Percentiles rank a stretch among this genome's conserved stretches.
Evolutionary conservation across 1,140 invertebrate genomes (phyloP).

Genomic region (Trichoplusia ni): DNA sequence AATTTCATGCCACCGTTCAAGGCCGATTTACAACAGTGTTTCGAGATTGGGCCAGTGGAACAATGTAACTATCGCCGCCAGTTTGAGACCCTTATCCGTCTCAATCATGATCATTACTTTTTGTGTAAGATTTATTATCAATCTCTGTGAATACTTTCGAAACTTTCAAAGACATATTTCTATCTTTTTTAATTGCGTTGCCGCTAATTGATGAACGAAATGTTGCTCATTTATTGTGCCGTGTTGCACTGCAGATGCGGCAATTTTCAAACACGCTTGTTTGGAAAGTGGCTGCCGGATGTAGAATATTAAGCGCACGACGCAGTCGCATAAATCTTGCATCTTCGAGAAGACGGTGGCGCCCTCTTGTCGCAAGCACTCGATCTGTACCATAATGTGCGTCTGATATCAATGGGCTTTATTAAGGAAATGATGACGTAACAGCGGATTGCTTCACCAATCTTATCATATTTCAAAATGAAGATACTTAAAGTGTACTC

Average conservation of each 20-base stretch:
- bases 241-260: constrained; percentile 36
- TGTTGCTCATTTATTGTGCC: constrained; percentile 19
- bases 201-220: background rate
- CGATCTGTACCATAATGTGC: constrained; percentile 10
- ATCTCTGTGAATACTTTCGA: too few relatives aligned
- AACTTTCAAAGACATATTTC: too few relatives aligned
- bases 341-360: constrained; percentile 29
- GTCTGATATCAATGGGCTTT: constrained; percentile 17
- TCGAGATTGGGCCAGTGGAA: too few relatives aligned
- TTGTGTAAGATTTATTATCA: too few relatives aligned
- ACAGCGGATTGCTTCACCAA: background rate
- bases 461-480: too few relatives aligned
- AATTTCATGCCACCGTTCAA: background rate
- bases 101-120: too few relatives aligned
- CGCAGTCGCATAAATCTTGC: constrained; percentile 43
- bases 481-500: too few relatives aligned
- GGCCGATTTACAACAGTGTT: background rate
- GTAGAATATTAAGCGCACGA: constrained; percentile 41
- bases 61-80: too few relatives aligned
- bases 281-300: constrained; percentile 50
- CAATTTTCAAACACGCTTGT: constrained; percentile 43
- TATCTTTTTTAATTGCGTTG: background rate
- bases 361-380: constrained; percentile 23
- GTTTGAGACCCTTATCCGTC: too few relatives aligned
- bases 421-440: constrained; percentile 6